phyloP scores from a whole-genome alignment of 2,113 vertebrate genomes.

The Rhinolophus sinicus region DNA sequence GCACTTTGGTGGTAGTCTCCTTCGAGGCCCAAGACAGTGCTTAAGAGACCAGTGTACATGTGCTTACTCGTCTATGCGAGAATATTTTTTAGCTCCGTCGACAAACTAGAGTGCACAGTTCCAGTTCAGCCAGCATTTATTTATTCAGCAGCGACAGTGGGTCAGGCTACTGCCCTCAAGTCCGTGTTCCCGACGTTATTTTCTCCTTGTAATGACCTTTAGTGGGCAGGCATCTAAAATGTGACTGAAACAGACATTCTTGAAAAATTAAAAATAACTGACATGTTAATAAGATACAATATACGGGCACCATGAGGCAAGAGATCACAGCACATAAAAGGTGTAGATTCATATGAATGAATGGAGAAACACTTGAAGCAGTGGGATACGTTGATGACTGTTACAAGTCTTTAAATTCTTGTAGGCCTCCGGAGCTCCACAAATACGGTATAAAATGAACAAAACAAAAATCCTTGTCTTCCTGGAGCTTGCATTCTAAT shows the following conservation, averaged over 20 bases:
- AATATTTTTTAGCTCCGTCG: background rate
- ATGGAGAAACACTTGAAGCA: background rate
- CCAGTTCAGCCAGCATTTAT: background rate
- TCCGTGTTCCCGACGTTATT: background rate
- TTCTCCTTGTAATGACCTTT: background rate
- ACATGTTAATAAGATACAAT: background rate
- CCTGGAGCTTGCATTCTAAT: background rate
- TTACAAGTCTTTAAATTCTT: background rate
- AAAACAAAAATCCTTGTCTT: background rate
- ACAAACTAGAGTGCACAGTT: background rate
- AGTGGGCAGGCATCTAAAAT: background rate
- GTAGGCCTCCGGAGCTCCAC: background rate
- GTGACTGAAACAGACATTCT: background rate
- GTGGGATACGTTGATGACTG: background rate
- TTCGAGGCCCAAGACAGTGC: background rate
- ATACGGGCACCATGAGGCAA: background rate
- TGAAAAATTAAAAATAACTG: background rate
- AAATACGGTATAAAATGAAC: background rate
- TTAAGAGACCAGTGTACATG: background rate
- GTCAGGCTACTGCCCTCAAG: background rate
- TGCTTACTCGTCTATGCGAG: background rate
- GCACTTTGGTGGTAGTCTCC: background rate
- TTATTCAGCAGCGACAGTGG: background rate
- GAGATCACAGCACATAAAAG: background rate
- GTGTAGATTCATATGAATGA: background rate